phyloP scores from a whole-genome alignment of 2,113 vertebrate genomes.

The Scomber japonicus region DNA sequence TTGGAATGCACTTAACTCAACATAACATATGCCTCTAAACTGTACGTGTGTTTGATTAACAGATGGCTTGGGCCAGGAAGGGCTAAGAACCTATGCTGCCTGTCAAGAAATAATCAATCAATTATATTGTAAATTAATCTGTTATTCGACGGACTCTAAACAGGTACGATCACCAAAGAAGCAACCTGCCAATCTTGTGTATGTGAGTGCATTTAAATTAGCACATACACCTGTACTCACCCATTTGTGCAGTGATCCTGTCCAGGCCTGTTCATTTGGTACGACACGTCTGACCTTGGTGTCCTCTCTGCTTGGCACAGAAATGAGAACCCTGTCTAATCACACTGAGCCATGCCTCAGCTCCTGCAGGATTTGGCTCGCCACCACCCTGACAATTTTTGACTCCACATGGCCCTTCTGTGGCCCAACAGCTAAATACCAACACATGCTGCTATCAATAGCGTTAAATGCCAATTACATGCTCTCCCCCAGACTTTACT shows the following conservation, averaged over 20 bases:
- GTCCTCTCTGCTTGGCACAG: conserved; percentile 71
- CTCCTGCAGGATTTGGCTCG: conserved; percentile 77
- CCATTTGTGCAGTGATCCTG: neutral
- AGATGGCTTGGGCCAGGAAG: conserved; percentile 45
- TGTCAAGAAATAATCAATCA: conserved; percentile 45
- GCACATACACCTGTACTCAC: conserved; percentile 1
- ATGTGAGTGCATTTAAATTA: conserved; percentile 24
- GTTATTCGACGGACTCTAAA: neutral
- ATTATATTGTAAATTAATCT: conserved; percentile 15
- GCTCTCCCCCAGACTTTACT: conserved; percentile 65
- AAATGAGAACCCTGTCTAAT: conserved; percentile 70
- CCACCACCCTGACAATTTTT: conserved; percentile 56
- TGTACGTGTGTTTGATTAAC: conserved; percentile 53
- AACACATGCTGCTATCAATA: conserved; percentile 77
- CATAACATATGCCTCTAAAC: conserved; percentile 52
- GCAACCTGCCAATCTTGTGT: neutral
- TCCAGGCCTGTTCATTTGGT: conserved; percentile 27
- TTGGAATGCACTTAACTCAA: conserved; percentile 51
- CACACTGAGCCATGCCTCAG: conserved; percentile 65
- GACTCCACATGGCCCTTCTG: conserved; percentile 69
- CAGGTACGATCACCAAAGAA: conserved; percentile 6
- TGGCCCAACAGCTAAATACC: conserved; percentile 72
- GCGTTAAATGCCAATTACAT: conserved; percentile 79
- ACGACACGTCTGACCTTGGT: conserved; percentile 66
- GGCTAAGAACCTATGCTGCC: conserved; percentile 18